phyloP scores from a whole-genome alignment of 2,888 invertebrate species.

The Agonum fuliginosum region DNA sequence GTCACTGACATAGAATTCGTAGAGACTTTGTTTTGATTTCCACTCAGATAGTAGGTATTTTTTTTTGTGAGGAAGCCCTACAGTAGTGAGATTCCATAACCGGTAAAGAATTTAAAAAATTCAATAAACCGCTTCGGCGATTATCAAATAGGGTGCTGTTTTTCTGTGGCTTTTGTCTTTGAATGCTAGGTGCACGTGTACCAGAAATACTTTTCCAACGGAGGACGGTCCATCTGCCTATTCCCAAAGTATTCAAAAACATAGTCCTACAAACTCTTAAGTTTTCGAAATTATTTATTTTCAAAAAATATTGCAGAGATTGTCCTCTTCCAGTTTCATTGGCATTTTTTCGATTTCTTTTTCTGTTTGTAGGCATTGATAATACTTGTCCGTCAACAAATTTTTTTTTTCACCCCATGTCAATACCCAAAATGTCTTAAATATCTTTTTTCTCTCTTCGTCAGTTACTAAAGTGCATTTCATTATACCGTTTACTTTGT shows the following conservation, averaged over 20 bases:
- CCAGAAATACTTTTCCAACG: slow-evolving; percentile 60
- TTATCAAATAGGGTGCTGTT: slow-evolving; percentile 5
- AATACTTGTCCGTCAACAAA: not conserved
- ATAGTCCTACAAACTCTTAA: slow-evolving; percentile 62
- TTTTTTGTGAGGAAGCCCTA: slow-evolving; percentile 61
- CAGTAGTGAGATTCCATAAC: slow-evolving; percentile 65
- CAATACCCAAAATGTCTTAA: not conserved
- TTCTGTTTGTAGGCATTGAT: not conserved
- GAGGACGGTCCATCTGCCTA: slow-evolving; percentile 62
- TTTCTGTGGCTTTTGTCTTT: not conserved
- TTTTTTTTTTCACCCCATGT: not conserved
- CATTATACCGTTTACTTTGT: too few species aligned
- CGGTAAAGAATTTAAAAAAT: slow-evolving; percentile 47
- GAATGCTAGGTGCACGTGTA: too few species aligned
- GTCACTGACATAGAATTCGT: slow-evolving; percentile 60
- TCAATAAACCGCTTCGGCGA: slow-evolving; percentile 56
- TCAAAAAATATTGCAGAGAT: not conserved
- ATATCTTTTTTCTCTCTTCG: not conserved
- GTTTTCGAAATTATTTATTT: not conserved
- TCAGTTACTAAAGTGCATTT: too few species aligned
- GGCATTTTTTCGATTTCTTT: not conserved
- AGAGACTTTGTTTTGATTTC: slow-evolving; percentile 59
- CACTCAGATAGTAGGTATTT: slow-evolving; percentile 63
- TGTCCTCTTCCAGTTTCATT: not conserved
- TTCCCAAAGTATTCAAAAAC: slow-evolving; percentile 63